These are phyloP conservation scores for Heliconius cydno DNA, from an alignment of 2,888 invertebrate species.

Conservation along the genomic window DNA sequence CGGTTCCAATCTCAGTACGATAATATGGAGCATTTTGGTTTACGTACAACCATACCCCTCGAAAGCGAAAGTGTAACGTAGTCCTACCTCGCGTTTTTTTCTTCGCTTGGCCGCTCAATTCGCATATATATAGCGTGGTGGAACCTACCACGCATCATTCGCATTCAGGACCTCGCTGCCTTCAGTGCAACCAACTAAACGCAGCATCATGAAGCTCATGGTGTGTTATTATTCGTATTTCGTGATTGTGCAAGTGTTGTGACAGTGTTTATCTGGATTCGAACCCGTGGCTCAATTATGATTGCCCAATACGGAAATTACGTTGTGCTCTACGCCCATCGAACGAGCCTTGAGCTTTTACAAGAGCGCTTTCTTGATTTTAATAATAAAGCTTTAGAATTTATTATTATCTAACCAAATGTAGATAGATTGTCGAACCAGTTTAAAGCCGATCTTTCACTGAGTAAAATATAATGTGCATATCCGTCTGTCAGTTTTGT, in stretches of 20 bases:
- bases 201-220: slow-evolving; percentile 83
- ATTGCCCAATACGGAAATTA: slow-evolving; percentile 70
- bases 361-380: slow-evolving; percentile 37
- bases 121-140: slow-evolving; percentile 79
- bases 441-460: slow-evolving; percentile 34
- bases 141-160: slow-evolving; percentile 79
- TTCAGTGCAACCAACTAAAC: slow-evolving; percentile 81
- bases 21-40: slow-evolving; percentile 74
- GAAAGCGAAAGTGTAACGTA: slow-evolving; percentile 82
- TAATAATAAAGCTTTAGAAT: slow-evolving; percentile 31
- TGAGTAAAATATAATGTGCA: slow-evolving; percentile 6
- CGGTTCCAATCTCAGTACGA: slow-evolving; percentile 50
- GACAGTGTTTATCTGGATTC: slow-evolving; percentile 46
- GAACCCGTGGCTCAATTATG: slow-evolving; percentile 59
- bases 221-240: slow-evolving; percentile 66
- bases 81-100: slow-evolving; percentile 79
- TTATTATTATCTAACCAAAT: slow-evolving; percentile 33
- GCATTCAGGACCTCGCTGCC: slow-evolving; percentile 81
- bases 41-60: slow-evolving; percentile 68
- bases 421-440: slow-evolving; percentile 29
- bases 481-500: slow-evolving; percentile 1
- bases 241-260: slow-evolving; percentile 51
- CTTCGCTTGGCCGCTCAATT: slow-evolving; percentile 77
- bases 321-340: slow-evolving; percentile 35
- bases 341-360: slow-evolving; percentile 38